Base-by-base conservation (phyloP, 2,797 vertebrate species). In the Chrosomus eos region DNA sequence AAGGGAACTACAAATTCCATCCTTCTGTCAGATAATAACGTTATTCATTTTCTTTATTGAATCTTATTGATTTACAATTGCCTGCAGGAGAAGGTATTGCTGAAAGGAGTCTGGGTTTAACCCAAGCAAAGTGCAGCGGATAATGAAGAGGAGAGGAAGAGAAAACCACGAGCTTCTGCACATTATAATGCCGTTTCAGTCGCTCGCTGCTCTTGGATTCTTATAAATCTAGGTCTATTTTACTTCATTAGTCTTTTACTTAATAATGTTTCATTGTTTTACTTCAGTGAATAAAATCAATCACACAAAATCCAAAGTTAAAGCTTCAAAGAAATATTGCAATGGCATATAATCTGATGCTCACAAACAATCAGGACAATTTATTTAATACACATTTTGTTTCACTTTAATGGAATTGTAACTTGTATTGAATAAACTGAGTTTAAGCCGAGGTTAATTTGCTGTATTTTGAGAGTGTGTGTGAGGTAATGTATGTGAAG, bases 21-120 rank as follows among this genome's bases (percentile, higher is more conserved):
- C 60, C 7, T 70, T 58, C 71, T 55, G 70, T 87, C 81, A 79
- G 80, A 64, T 80, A 84, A 88, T 80, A 87, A 85, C 73, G 48
- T 86, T 73, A 84, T 75, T 88, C 68, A 86, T 90, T 87, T 88
- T 66, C 86, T 85, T 90, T 81, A 90, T 87, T 88, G 87, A 84
- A 81, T 87, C 53, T 21, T 87, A 90, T 90, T 90, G 90, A 91
- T 89, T 85, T 86, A 77, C 79, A 84, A 53, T 84, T 43, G 64
- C 68, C 74, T 79, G 72, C 66, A 4, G 33, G 45, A 85, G 77
- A 48, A 79, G 83, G 80, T 31, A 55, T 73, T 55, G 23, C n/a
- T 31, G 51, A 85, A 76, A 40, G 43, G 60, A 80, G 28, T 55
- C 23, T 76, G 53, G 78, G 51, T 80, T 26, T 83, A 64, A 53